phyloP scores from a whole-genome alignment of 2,888 invertebrate species.

The Cetonia aurata region DNA sequence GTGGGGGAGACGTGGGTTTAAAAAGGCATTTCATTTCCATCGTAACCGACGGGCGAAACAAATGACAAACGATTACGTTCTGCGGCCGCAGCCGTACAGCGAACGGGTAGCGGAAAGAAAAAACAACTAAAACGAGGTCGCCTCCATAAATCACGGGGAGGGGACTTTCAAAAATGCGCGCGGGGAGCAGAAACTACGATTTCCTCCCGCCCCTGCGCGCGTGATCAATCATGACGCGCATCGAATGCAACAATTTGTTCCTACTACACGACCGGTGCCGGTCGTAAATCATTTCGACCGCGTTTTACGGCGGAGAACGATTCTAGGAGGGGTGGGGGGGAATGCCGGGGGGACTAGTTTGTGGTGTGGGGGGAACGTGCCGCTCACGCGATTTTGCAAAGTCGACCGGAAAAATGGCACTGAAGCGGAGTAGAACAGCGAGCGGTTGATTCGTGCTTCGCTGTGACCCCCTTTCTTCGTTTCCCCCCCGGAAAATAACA shows the following conservation, averaged over 20 bases:
- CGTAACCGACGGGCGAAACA: constrained; percentile 13
- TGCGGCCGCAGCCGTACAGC: constrained; percentile 1
- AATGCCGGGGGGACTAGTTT: background rate
- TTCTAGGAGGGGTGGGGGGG: background rate
- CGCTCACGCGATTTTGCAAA: background rate
- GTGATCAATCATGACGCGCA: constrained; percentile 33
- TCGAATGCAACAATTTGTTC: constrained; percentile 40
- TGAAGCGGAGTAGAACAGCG: background rate
- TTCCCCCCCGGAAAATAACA: no score
- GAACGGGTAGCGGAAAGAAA: constrained; percentile 19
- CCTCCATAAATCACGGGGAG: no score
- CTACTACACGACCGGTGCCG: constrained; percentile 19
- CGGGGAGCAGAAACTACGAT: constrained; percentile 23
- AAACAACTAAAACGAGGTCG: constrained; percentile 15
- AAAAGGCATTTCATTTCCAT: no score
- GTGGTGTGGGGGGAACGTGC: constrained; percentile 8
- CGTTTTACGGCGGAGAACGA: constrained; percentile 15
- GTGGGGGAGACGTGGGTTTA: no score
- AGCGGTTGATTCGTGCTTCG: background rate
- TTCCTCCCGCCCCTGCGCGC: background rate
- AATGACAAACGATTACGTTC: constrained; percentile 37
- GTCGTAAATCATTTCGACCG: constrained; percentile 24
- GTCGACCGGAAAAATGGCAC: background rate
- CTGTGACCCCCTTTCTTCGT: background rate
- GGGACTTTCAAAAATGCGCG: background rate